These are phyloP conservation scores for Holocentrus rufus DNA, from an alignment of 2,797 vertebrate genomes.

Conservation along the genomic window DNA sequence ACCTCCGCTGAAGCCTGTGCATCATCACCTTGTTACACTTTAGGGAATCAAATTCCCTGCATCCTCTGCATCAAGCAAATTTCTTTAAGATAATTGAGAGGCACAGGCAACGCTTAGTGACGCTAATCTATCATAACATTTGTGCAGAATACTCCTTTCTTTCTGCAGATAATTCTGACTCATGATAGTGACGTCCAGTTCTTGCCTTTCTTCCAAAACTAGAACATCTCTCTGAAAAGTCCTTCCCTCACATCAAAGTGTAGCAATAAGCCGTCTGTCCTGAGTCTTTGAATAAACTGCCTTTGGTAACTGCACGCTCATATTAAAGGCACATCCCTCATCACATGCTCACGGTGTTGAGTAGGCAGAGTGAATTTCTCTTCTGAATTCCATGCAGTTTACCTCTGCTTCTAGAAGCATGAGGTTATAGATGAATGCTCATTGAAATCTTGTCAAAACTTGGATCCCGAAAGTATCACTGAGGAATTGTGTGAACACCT, in stretches of 20 bases:
- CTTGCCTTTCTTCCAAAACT: background rate
- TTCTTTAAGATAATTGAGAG: background rate
- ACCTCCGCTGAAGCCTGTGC: slow-evolving; percentile 18
- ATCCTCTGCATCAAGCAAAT: background rate
- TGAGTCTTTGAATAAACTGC: slow-evolving; percentile 8
- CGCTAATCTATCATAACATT: background rate
- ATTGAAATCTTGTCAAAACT: background rate
- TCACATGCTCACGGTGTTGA: background rate
- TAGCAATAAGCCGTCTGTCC: slow-evolving; percentile 6
- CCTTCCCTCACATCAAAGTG: slow-evolving; percentile 33
- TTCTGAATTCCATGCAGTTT: background rate
- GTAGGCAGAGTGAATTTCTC: background rate
- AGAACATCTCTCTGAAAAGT: slow-evolving; percentile 27
- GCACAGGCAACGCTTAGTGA: slow-evolving; percentile 16
- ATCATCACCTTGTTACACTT: slow-evolving; percentile 41
- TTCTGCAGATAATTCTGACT: slow-evolving; percentile 26
- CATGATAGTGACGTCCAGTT: slow-evolving; percentile 10
- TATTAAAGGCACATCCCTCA: slow-evolving; percentile 49
- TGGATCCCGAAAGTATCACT: background rate
- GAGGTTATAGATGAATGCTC: background rate
- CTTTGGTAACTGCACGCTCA: slow-evolving; percentile 39
- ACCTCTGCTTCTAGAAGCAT: background rate
- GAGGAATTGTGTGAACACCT: background rate
- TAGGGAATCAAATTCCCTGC: slow-evolving; percentile 16
- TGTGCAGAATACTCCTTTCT: slow-evolving; percentile 7